Conservation (phyloP, 2,797 vertebrate genomes). For the Knipowitschia caucasica region DNA sequence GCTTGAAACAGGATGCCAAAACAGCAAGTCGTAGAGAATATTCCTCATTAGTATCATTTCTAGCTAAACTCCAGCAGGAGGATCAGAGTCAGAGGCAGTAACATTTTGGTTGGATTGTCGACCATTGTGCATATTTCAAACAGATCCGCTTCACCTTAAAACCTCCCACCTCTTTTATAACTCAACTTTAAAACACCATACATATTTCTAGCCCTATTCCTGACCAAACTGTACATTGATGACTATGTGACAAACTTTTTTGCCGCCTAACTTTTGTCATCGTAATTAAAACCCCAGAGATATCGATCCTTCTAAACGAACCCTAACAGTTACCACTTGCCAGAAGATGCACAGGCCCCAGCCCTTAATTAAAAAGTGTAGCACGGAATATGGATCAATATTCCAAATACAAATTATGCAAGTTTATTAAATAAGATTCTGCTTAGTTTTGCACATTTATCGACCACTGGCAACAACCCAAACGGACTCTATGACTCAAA, state of each 20-base stretch:
- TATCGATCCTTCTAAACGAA: slow-evolving; percentile 24
- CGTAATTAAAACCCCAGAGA: slow-evolving; percentile 22
- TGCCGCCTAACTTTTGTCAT: background rate
- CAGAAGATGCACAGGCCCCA: slow-evolving; percentile 15
- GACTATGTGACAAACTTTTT: background rate
- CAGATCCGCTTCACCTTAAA: too few relatives aligned
- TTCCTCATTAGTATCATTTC: too few relatives aligned
- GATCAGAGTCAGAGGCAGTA: too few relatives aligned
- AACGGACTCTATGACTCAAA: background rate
- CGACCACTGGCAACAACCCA: slow-evolving; percentile 22
- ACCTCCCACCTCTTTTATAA: too few relatives aligned
- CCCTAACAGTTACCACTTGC: slow-evolving; percentile 30
- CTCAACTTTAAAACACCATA: too few relatives aligned
- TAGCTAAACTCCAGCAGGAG: too few relatives aligned
- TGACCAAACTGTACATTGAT: rapidly evolving
- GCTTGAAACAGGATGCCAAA: too few relatives aligned
- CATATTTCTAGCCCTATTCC: too few relatives aligned
- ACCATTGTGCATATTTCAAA: too few relatives aligned
- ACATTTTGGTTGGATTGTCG: too few relatives aligned
- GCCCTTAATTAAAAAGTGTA: slow-evolving; percentile 38
- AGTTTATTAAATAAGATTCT: slow-evolving; percentile 24
- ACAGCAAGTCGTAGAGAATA: too few relatives aligned
- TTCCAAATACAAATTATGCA: slow-evolving; percentile 33
- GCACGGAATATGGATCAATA: slow-evolving; percentile 38
- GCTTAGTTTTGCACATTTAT: slow-evolving; percentile 5